phyloP scores from a whole-genome alignment of 2,888 invertebrate species.

The Cosmia pyralina region DNA sequence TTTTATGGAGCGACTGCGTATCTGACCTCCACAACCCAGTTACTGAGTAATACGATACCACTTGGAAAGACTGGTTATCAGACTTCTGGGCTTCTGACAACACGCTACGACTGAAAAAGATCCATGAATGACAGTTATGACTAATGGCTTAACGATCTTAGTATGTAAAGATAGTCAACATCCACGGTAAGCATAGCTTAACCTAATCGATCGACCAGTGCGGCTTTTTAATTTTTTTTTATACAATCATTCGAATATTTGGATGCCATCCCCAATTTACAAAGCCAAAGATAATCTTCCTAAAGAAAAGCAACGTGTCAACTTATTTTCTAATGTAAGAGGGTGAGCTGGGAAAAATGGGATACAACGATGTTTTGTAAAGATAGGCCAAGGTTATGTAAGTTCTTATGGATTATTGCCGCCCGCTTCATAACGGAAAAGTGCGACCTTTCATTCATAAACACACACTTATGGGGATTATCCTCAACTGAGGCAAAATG shows the following conservation, averaged over 20 bases:
- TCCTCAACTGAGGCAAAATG: conserved; percentile 19
- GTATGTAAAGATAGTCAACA: too few relatives aligned
- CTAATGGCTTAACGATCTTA: too few relatives aligned
- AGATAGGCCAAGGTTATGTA: conserved; percentile 57
- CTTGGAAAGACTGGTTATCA: too few relatives aligned
- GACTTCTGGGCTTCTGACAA: too few relatives aligned
- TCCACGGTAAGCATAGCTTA: too few relatives aligned
- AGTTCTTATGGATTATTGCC: conserved; percentile 58
- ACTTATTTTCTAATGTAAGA: conserved; percentile 45
- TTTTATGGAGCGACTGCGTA: too few relatives aligned
- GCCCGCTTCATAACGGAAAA: conserved; percentile 50
- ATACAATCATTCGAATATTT: not conserved
- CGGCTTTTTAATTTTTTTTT: not conserved
- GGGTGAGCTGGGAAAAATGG: conserved; percentile 49
- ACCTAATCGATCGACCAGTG: too few relatives aligned
- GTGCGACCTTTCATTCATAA: conserved; percentile 56
- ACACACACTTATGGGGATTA: conserved; percentile 55
- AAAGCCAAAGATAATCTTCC: conserved; percentile 6
- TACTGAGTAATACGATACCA: too few relatives aligned
- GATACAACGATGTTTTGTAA: conserved; percentile 39
- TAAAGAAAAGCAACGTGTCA: conserved; percentile 32
- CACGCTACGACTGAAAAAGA: too few relatives aligned
- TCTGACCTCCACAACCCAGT: too few relatives aligned
- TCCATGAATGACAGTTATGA: too few relatives aligned
- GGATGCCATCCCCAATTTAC: not conserved